Conservation (phyloP, 2,888 invertebrate genomes). For the Nomada fucata region DNA sequence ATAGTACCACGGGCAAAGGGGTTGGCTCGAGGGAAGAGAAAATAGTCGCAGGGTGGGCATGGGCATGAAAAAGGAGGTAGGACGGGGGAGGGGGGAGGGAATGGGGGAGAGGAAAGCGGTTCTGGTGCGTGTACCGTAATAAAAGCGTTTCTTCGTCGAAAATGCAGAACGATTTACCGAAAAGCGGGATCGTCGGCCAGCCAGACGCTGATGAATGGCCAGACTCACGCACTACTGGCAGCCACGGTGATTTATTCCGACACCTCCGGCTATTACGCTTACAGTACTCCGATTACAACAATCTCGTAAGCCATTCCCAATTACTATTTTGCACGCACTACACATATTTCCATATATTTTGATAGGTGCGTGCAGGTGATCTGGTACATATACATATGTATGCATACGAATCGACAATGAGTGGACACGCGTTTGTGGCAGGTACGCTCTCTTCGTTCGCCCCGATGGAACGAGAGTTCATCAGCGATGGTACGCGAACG, state of each 20-base stretch:
- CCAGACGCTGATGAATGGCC: constrained; percentile 67
- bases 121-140: constrained; percentile 64
- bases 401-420: too few relatives aligned
- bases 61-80: neutral
- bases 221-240: constrained; percentile 69
- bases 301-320: constrained; percentile 53
- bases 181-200: constrained; percentile 48
- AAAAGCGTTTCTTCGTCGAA: constrained; percentile 68
- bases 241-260: constrained; percentile 64
- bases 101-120: neutral
- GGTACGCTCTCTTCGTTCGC: constrained; percentile 73
- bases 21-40: constrained; percentile 45
- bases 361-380: too few relatives aligned
- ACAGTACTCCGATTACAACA: constrained; percentile 63
- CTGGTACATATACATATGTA: too few relatives aligned
- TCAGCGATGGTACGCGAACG: constrained; percentile 73
- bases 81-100: constrained; percentile 9
- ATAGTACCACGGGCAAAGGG: constrained; percentile 59
- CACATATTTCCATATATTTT: too few relatives aligned
- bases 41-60: constrained; percentile 26
- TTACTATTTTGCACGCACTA: too few relatives aligned
- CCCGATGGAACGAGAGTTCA: constrained; percentile 70
- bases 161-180: constrained; percentile 73
- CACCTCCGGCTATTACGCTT: constrained; percentile 66
- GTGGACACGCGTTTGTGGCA: constrained; percentile 25